Evolutionary conservation across 1,140 invertebrate species (phyloP), one percentile per base, ranked within the genome.

Genomic region (Temnothorax longispinosus): DNA sequence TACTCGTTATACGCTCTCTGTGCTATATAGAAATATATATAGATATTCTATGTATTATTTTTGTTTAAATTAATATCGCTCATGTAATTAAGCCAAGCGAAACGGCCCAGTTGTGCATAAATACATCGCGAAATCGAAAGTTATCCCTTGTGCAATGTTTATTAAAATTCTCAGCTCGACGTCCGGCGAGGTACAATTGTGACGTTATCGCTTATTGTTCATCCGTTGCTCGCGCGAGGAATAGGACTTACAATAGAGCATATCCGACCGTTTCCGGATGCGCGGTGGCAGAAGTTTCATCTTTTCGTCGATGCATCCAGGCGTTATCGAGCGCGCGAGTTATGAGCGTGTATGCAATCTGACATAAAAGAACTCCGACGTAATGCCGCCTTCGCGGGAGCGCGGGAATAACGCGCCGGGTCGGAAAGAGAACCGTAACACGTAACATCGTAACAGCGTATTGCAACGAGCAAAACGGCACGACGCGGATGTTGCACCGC

Each of bases 401-500:
- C 15, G 27, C 27, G 11, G 18, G 18, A 67, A 35, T 15, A 80
- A 44, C 41, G 4, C 15, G 4, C 15, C 56, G 47, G 32, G 21
- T 41, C 21, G 41, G 67, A 38, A 38, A 47, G 32, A 38, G 65
- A 80, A 62, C 8, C 44, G 52, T 69, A 58, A 44, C 52, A 27
- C 3, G 38, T 41, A 41, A 41, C 47, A 10, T n/a, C 4, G 38
- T 18, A 13, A 35, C n/a, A 27, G 54, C 27, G 38, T 11, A 15
- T 13, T 11, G 50, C 41, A 44, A 78, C 8, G 52, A 76, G 62
- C 65, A 62, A 74, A 78, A 91, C 77, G 77, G 52, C 64, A 56
- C 82, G 82, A 78, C 60, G 78, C 81, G 75, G 88, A 89, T 88
- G 82, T 86, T 86, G 72, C 62, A 10, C 6, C 27, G 62, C 77